Evolutionary conservation across 2,888 invertebrate genomes (phyloP), one percentile per base, ranked within the genome.

Genomic region (Agelastica alni): DNA sequence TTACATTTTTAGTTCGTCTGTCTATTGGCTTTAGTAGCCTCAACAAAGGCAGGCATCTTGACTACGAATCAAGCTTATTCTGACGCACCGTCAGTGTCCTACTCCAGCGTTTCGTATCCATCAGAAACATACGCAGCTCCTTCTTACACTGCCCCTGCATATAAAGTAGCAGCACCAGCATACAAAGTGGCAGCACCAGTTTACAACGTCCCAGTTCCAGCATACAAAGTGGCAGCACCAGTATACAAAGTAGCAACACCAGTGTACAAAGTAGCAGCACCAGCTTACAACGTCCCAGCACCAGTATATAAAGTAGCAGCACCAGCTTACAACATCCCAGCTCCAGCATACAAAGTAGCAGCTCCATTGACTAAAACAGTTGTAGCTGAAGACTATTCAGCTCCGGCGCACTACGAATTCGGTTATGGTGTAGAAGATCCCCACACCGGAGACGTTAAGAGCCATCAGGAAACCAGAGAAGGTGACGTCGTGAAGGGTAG

Each of bases 391-490:
- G 52, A 62, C 14, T 32, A 32, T 13, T 51, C 51, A n/a, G 61
- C 66, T 18, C 66, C 66, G 44, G 66, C 63, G 13, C 61, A 65
- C 43, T 66, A 66, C 56, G 63, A 65, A 1, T 32, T 32, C 13
- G 13, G 12, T 32, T 32, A 32, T 13, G 32, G 62, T 48, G 66
- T 66, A 22, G 64, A 48, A 53, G 65, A 65, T 56, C 66, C 65
- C 39, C 64, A 64, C 56, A 80, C 80, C 43, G 80, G 62, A 79
- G 81, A 81, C 76, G 77, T 79, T 72, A 81, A 81, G 72, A 75
- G 74, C 10, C 85, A 85, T 74, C 83, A 80, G 61, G 85, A 85
- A 76, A 81, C 82, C 60, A 83, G 85, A 54, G 75, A 77, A 32
- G 80, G 80, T 2, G 78, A 78, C 64, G 77, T 77, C 61, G 67